Evolutionary conservation across 1,140 invertebrate genomes (phyloP).

Genomic region (Cyrtorhinus lividipennis): DNA sequence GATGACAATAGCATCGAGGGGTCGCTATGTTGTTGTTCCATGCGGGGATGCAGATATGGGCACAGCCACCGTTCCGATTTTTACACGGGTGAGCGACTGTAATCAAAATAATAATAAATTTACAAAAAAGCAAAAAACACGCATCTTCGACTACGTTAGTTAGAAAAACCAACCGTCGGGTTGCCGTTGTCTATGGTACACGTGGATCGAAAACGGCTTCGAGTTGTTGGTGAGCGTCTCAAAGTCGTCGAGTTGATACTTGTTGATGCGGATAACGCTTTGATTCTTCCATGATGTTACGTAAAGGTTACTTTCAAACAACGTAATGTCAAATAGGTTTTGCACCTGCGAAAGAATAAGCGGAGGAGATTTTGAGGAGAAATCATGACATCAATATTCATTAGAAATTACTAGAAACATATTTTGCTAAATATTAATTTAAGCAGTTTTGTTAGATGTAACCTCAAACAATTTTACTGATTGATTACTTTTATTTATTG

Average conservation of each 20-base stretch:
- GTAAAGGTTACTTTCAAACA: slow-evolving; percentile 52
- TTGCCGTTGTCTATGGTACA: slow-evolving; percentile 58
- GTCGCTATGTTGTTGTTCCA: slow-evolving; percentile 38
- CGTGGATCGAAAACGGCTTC: slow-evolving; percentile 45
- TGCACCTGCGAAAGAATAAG: slow-evolving; percentile 37
- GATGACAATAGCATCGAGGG: slow-evolving; percentile 49
- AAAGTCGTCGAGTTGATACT: slow-evolving; percentile 34
- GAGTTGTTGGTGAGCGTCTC: slow-evolving; percentile 33
- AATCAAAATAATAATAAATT: slow-evolving; percentile 19
- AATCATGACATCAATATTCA: too few species aligned
- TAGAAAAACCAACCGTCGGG: slow-evolving; percentile 39
- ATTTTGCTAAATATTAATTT: too few species aligned
- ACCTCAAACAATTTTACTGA: too few species aligned
- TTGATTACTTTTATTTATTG: too few species aligned
- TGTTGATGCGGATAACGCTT: slow-evolving; percentile 42
- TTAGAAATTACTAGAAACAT: too few species aligned
- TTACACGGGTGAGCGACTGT: slow-evolving; percentile 54
- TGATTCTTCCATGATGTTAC: slow-evolving; percentile 49
- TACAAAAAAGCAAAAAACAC: background rate
- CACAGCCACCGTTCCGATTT: slow-evolving; percentile 50
- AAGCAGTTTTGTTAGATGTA: too few species aligned
- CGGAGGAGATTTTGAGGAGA: background rate
- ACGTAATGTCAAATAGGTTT: slow-evolving; percentile 49
- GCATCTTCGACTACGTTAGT: background rate
- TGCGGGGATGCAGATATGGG: slow-evolving; percentile 52